Base-by-base conservation (phyloP, 2,888 invertebrate genomes). In the Micoletzkya japonica region DNA sequence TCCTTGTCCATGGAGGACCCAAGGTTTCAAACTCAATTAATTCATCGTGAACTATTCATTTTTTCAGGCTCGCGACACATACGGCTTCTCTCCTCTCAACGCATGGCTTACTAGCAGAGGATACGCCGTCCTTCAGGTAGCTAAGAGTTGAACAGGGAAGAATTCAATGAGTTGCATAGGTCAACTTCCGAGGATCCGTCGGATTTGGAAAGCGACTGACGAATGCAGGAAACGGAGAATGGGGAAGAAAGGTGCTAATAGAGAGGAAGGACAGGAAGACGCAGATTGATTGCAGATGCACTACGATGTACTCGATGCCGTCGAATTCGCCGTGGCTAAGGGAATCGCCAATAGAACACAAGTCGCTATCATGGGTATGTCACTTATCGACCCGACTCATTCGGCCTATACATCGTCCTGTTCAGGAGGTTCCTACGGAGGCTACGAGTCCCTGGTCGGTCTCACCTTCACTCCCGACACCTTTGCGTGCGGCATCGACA, bases 211-310 rank as follows among this genome's bases (percentile, higher is more conserved):
- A 85, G 72, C 72, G 76, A 6, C 73, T 80, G 3, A 78, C 82
- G 7, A 85, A 85, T 59, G 82, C 83, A 28, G 83, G 85, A 56
- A 82, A 85, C 70, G 84, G 85, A 20, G 85, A 85, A 73, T 85
- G 85, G 85, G 85, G 84, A 39, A 63, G 82, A 10, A 84, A 84
- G 64, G 64, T 66, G 24, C 32, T 6, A 57, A 32, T 57, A 39
- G 17, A 39, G 7, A 17, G 7, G 28, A 17, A 34, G 30, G 30
- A 37, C 7, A 30, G 30, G 26, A 44, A 44, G 14, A 20, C 44
- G 44, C 14, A 20, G 44, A 44, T 17, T 14, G 20, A 28, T 34
- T 60, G 2, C 39, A 66, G 71, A 85, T 85, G 85, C 85, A 85
- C 63, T 79, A 81, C 63, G 85, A 85, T 61, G 74, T 85, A 17